Base-by-base conservation (phyloP, 2,888 invertebrate species). In the Netelia inedita region DNA sequence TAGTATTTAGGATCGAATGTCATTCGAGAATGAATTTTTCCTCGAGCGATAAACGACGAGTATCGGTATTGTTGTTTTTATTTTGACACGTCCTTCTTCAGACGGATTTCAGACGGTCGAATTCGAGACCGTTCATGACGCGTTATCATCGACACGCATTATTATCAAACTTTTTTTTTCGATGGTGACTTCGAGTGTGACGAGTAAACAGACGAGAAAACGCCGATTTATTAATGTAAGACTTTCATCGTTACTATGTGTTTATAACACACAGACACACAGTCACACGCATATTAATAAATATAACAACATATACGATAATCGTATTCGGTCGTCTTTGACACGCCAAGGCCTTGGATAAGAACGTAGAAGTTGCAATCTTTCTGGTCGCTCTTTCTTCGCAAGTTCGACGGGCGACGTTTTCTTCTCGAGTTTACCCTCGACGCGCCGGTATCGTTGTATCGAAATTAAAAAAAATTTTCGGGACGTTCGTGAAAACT, bases 311-410 rank as follows among this genome's bases (percentile, higher is more conserved):
- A 28, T 35, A 59, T 66, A 73, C 57, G 46, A 66, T 23, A 80
- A 80, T 73, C 73, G 28, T 65, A 65, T 79, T 71, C 21, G 55
- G 57, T 73, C 59, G 59, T 72, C 23, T 28, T 55, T 72, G 21
- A 46, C 46, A 59, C 43, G 57, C 8, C 59, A 23, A 61, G 46
- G 11, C 14, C n/a, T 0, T 1, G 65, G 66, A 68, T 66, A 73
- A 66, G 46, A 41, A 73, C 55, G 66, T 55, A 43, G 65, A 72
- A 66, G 66, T 61, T 66, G 21, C 43, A 79, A 46, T 72, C 16
- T 73, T 65, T 79, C 46, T 1, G 66, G 28, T 80, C 46, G 41
- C 41, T 43, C 19, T 46, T 21, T 59, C 41, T 28, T 63, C n/a
- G 28, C 53, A 43, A 61, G 65, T 35, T 73, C 28, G 66, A 19